Evolutionary conservation across 2,113 vertebrate species (phyloP).

Genomic region (Melanerpes aurifrons): DNA sequence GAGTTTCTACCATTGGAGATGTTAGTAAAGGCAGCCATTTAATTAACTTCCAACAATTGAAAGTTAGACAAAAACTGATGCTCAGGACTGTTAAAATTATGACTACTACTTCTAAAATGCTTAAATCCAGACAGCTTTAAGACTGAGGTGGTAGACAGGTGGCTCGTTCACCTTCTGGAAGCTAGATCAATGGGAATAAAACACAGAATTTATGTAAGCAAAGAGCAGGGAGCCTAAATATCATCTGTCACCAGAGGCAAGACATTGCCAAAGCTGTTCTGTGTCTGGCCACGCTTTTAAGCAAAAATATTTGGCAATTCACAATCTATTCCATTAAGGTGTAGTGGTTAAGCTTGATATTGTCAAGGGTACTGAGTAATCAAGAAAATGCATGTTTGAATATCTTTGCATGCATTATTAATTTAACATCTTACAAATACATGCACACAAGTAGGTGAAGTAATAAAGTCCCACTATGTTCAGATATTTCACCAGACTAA

Average conservation of each 20-base stretch:
- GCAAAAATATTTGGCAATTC: not conserved
- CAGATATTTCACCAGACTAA: not conserved
- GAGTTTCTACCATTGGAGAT: fast-evolving
- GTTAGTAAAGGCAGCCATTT: not conserved
- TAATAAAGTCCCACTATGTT: not conserved
- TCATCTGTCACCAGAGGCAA: not conserved
- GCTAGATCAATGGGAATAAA: not conserved
- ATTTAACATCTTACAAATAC: slow-evolving; percentile 22
- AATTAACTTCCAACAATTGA: not conserved
- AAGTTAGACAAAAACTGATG: not conserved
- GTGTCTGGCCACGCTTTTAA: not conserved
- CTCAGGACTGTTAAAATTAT: not conserved
- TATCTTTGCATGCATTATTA: slow-evolving; percentile 21
- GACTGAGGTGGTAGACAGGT: not conserved
- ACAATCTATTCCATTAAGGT: not conserved
- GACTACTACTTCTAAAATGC: not conserved
- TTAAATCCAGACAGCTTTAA: not conserved
- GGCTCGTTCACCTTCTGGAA: not conserved
- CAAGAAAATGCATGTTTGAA: slow-evolving; percentile 10
- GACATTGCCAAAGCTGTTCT: not conserved
- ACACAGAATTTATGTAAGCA: not conserved
- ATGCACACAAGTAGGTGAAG: slow-evolving; percentile 1
- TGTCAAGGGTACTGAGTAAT: slow-evolving; percentile 17
- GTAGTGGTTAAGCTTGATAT: not conserved
- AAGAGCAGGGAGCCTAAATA: not conserved